Conservation (phyloP, 30 jellyfish, hydroid and myxozoan genomes). For the Hydractinia symbiolongicarpus region DNA sequence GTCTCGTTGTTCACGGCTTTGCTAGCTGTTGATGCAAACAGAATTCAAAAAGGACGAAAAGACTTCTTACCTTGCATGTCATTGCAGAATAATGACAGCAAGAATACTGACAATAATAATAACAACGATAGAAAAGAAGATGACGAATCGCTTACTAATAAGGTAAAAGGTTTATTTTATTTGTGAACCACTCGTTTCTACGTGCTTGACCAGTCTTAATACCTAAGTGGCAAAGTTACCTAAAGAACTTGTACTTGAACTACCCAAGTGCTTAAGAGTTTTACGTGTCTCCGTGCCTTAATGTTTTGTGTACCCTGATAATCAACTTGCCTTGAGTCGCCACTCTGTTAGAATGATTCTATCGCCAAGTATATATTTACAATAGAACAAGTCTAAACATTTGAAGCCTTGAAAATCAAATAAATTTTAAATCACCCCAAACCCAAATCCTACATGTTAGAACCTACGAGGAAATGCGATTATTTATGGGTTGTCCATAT, state of each 20-base stretch:
- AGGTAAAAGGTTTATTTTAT: not conserved
- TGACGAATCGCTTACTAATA: not conserved
- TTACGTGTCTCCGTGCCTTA: no score
- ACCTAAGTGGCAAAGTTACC: not conserved
- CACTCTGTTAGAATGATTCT: no score
- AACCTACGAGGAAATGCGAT: no score
- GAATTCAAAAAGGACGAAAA: constrained; percentile 25
- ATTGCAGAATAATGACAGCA: not conserved
- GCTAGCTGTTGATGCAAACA: constrained; percentile 39
- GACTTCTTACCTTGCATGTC: constrained; percentile 49
- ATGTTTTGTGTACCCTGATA: no score
- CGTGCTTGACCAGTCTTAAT: not conserved
- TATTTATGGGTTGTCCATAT: no score
- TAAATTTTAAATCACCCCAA: no score
- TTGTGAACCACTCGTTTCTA: not conserved
- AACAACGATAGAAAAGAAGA: not conserved
- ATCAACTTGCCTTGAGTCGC: no score
- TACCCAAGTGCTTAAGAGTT: not conserved
- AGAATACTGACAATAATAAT: not conserved
- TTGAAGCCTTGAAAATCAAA: no score
- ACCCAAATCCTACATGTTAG: no score
- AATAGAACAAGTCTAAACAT: no score
- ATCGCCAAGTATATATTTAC: no score
- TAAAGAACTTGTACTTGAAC: not conserved
- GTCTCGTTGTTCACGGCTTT: constrained; percentile 54